A percentile compares a stretch with the other conserved stretches of the same genome.
Conservation (phyloP, 2,888 invertebrate genomes). For the Deilephila elpenor region DNA sequence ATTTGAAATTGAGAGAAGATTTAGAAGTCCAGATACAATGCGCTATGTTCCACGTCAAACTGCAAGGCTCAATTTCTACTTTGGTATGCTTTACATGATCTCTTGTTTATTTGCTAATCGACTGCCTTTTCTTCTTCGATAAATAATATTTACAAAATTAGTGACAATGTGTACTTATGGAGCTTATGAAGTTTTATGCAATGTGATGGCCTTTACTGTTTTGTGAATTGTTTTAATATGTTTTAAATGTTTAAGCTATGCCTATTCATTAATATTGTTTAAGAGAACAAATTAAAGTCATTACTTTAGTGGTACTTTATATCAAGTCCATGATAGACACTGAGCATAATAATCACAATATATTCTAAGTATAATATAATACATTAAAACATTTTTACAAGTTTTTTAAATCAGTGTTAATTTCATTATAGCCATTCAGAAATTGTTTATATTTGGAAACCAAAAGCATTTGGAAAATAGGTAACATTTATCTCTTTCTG, state of each 20-base stretch:
- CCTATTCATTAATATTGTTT: neutral
- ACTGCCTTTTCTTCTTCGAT: constrained; percentile 84
- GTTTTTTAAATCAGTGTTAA: too few relatives aligned
- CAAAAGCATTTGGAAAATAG: too few relatives aligned
- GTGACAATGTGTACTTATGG: constrained; percentile 22
- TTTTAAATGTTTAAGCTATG: neutral
- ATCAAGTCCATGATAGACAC: too few relatives aligned
- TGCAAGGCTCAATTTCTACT: constrained; percentile 94
- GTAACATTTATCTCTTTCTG: too few relatives aligned
- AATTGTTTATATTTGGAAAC: too few relatives aligned
- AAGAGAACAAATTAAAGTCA: neutral
- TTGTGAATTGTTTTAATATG: neutral
- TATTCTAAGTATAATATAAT: too few relatives aligned
- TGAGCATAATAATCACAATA: too few relatives aligned
- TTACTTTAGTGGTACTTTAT: too few relatives aligned
- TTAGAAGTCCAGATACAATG: constrained; percentile 91
- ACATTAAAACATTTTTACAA: too few relatives aligned
- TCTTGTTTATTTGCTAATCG: constrained; percentile 89
- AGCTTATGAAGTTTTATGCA: constrained; percentile 19
- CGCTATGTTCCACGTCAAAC: constrained; percentile 94
- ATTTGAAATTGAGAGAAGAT: constrained; percentile 95
- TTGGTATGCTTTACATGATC: constrained; percentile 95
- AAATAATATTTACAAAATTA: constrained; percentile 36
- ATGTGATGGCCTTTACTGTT: constrained; percentile 11
- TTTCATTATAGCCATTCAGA: too few relatives aligned